These are phyloP conservation scores for Aphidoletes aphidimyza DNA, from an alignment of 2,888 invertebrate species.

Conservation along the genomic window DNA sequence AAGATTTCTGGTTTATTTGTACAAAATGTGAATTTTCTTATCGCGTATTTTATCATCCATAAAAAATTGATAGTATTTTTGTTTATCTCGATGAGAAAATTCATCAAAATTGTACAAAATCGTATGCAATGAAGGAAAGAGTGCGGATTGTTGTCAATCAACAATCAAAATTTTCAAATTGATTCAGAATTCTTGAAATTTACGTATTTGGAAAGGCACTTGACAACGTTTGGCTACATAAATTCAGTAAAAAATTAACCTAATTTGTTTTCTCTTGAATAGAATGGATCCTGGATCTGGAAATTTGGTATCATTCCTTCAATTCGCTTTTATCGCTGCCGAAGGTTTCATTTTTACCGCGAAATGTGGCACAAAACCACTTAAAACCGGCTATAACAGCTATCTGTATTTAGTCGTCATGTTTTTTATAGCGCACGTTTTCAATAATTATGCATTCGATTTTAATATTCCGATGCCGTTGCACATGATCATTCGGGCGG, in stretches of 20 bases:
- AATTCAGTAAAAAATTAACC: too few species aligned
- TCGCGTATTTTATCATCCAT: too few species aligned
- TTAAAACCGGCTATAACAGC: conserved; percentile 79
- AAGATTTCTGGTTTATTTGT: not conserved
- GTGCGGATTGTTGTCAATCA: too few species aligned
- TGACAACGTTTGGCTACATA: too few species aligned
- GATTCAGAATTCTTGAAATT: not conserved
- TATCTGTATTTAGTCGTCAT: conserved; percentile 85
- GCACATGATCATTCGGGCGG: conserved; percentile 97
- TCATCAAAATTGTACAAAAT: too few species aligned
- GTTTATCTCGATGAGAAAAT: too few species aligned
- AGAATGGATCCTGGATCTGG: conserved; percentile 92
- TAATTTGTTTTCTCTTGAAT: conserved; percentile 60
- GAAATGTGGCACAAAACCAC: conserved; percentile 83
- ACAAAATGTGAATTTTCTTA: too few species aligned
- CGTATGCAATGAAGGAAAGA: too few species aligned
- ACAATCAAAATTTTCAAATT: too few species aligned
- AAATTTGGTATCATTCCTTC: conserved; percentile 93
- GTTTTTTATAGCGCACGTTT: conserved; percentile 91
- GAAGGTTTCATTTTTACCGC: conserved; percentile 88
- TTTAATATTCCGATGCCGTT: conserved; percentile 98
- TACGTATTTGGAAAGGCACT: too few species aligned
- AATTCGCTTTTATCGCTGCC: conserved; percentile 89
- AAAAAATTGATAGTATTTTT: too few species aligned
- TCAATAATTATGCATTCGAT: conserved; percentile 94